Evolutionary conservation across 1,140 invertebrate species (phyloP).

Genomic region (Leptinotarsa texana): DNA sequence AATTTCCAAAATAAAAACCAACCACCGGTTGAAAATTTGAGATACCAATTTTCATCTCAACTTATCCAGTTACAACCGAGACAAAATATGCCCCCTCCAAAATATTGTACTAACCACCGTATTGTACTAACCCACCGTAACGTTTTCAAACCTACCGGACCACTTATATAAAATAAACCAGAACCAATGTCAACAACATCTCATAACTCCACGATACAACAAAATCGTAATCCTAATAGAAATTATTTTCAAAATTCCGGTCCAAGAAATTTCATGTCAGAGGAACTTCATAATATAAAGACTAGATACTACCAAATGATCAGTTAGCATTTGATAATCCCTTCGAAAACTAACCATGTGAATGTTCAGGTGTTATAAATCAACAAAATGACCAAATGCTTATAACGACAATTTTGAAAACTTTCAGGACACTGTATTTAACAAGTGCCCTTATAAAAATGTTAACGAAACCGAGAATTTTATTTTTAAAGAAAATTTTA

Average conservation of each 20-base stretch:
- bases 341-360: neutral
- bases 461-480: neutral
- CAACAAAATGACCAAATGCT: neutral
- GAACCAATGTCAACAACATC: constrained; percentile 1
- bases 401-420: neutral
- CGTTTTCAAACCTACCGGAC: constrained; percentile 2
- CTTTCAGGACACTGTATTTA: neutral
- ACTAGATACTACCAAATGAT: neutral
- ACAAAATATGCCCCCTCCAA: no score
- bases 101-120: constrained; percentile 2
- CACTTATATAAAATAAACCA: neutral
- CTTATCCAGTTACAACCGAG: neutral
- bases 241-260: neutral
- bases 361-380: neutral
- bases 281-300: neutral
- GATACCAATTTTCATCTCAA: neutral
- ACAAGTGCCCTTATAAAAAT: neutral
- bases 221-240: neutral
- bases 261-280: neutral
- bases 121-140: neutral
- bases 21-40: neutral
- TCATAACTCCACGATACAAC: neutral
- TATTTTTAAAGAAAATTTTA: neutral
- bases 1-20: neutral
- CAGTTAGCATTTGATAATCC: neutral